Base-by-base conservation (phyloP, 2,888 invertebrate genomes). In the Apamea anceps region DNA sequence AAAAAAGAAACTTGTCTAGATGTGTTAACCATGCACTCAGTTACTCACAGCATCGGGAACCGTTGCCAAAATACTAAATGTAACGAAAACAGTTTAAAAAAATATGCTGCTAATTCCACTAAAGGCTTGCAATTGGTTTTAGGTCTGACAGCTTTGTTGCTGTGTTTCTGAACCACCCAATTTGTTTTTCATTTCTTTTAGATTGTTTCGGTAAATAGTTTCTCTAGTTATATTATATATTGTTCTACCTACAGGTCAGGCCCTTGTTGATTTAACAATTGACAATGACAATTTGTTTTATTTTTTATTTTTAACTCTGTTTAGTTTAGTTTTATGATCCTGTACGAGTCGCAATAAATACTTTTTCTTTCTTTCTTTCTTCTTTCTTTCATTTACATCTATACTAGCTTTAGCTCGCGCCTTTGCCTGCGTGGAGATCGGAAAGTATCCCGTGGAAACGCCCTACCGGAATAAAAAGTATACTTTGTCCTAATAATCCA, bases 31-130 rank as follows among this genome's bases (percentile, higher is more conserved):
- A 42, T 67, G 51, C n/a, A 62, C 10, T 75, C 60, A n/a, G 66
- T 60, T 25, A n/a, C 37, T 60, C 10, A 37, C 21, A 48, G 28
- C 67, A 68, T 72, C 42, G 48, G 32, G 32, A 37, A 28, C n/a
- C 28, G 75, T 72, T 83, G 83, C 80, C 80, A 83, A 83, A 84
- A 79, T 63, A 79, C 67, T 42, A 72, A 74, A 79, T 51, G 79
- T 68, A 72, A 68, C 28, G 28, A 68, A 79, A 75, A 72, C 42
- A 48, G 37, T 60, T 63, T 37, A 37, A 82, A 83, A 84, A 84
- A 77, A 73, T 37, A 68, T 42, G 42, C 48, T 13, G 37, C 28
- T 18, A 37, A 81, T 62, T 70, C 62, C 66, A 37, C 80, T 67
- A 65, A 72, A 80, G 63, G 67, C 48, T 48, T 48, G 18, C 79